Percentiles rank a stretch among this genome's conserved stretches.
These are phyloP conservation scores for Lycia hirtaria DNA, from an alignment of 2,888 invertebrate species.

Conservation along the genomic window DNA sequence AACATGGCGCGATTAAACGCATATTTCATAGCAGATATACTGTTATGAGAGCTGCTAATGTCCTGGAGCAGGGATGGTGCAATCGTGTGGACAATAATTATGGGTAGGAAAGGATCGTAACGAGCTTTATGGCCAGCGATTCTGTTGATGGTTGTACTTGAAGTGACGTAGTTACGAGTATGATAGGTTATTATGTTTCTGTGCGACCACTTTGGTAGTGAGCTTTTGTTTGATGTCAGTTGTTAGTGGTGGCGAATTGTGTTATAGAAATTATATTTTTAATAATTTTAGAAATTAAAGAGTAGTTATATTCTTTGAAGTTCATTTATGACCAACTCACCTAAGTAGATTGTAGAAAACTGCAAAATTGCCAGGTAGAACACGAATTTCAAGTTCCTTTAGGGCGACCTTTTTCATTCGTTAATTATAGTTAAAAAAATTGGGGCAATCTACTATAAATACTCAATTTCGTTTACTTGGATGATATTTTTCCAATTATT, in stretches of 20 bases:
- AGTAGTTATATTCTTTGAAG: too few relatives aligned
- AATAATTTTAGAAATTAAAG: too few relatives aligned
- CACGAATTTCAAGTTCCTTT: too few relatives aligned
- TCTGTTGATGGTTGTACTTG: slow-evolving; percentile 63
- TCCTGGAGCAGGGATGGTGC: slow-evolving; percentile 70
- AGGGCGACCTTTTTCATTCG: too few relatives aligned
- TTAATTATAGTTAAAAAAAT: too few relatives aligned
- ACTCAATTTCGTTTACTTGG: too few relatives aligned
- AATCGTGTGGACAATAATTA: slow-evolving; percentile 80
- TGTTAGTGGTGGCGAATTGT: background rate
- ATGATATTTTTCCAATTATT: too few relatives aligned
- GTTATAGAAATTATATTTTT: background rate
- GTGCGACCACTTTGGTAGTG: slow-evolving; percentile 13
- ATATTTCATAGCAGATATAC: slow-evolving; percentile 80
- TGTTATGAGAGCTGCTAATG: slow-evolving; percentile 79
- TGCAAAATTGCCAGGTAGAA: too few relatives aligned
- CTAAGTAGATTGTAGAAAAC: too few relatives aligned
- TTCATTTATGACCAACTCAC: too few relatives aligned
- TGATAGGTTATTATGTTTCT: slow-evolving; percentile 32
- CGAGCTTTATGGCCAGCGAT: slow-evolving; percentile 71
- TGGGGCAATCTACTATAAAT: too few relatives aligned
- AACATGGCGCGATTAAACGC: slow-evolving; percentile 56
- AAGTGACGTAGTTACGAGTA: slow-evolving; percentile 41
- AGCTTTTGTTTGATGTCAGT: slow-evolving; percentile 16
- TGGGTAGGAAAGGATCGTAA: slow-evolving; percentile 68